phyloP scores from a whole-genome alignment of 2,113 vertebrate genomes.

The Callipepla californica region DNA sequence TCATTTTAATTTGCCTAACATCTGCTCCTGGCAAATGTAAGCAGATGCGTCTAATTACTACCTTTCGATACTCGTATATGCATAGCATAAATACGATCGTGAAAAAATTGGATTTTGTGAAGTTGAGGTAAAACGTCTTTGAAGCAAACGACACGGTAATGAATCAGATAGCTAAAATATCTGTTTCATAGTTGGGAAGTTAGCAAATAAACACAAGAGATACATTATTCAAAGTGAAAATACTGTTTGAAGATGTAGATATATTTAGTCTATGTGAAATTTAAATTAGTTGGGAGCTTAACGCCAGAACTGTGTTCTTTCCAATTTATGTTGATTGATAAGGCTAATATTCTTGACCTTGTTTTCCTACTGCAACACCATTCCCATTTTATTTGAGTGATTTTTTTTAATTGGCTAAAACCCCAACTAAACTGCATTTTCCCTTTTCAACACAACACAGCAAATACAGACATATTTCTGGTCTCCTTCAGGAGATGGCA shows the following conservation, averaged over 20 bases:
- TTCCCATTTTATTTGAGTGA: not conserved
- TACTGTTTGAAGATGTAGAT: not conserved
- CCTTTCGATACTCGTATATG: constrained; percentile 45
- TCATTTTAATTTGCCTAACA: constrained; percentile 75
- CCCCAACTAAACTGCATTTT: not conserved
- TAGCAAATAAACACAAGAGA: constrained; percentile 53
- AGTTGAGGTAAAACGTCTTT: constrained; percentile 33
- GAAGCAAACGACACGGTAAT: not conserved
- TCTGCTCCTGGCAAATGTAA: constrained; percentile 73
- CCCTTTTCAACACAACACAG: not conserved
- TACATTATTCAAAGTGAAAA: constrained; percentile 26
- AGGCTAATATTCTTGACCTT: not conserved
- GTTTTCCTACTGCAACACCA: not conserved
- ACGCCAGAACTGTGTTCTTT: not conserved
- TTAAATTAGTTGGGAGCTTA: not conserved
- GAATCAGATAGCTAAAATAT: constrained; percentile 16
- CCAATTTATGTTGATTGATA: not conserved
- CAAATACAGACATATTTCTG: not conserved
- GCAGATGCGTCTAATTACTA: constrained; percentile 75
- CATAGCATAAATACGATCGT: not conserved
- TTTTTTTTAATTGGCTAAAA: not conserved
- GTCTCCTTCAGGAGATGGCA: not conserved
- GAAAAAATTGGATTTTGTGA: constrained; percentile 31
- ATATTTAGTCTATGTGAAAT: not conserved
- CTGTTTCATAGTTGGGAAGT: constrained; percentile 19